phyloP scores from a whole-genome alignment of 1,140 invertebrate genomes.

The Acromyrmex charruanus region DNA sequence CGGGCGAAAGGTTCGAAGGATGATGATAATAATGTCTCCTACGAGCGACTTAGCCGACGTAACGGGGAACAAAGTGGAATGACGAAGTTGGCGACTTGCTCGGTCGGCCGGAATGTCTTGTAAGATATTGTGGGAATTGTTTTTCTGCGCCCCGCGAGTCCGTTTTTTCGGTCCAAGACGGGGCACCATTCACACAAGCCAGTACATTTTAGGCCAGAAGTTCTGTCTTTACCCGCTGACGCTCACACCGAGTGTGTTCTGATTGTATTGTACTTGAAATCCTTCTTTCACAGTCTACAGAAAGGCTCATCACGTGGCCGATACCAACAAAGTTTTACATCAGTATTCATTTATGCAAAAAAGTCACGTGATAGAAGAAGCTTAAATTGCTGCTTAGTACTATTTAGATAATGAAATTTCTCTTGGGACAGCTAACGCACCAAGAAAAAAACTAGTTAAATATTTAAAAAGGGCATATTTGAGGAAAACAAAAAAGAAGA shows the following conservation, averaged over 20 bases:
- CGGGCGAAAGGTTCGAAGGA: conserved; percentile 55
- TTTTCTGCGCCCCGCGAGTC: conserved; percentile 82
- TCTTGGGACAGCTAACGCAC: neutral
- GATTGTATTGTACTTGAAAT: neutral
- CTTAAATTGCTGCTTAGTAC: conserved; percentile 39
- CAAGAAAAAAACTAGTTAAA: conserved; percentile 1
- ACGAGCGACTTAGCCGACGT: conserved; percentile 59
- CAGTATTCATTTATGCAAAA: conserved; percentile 11
- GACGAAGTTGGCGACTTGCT: conserved; percentile 62
- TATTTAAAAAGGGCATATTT: conserved; percentile 48
- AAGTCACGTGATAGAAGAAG: conserved; percentile 53
- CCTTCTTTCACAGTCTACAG: neutral
- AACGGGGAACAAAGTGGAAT: conserved; percentile 58
- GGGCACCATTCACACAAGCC: conserved; percentile 78
- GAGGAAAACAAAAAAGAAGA: neutral
- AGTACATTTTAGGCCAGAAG: conserved; percentile 79
- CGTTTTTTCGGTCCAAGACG: conserved; percentile 67
- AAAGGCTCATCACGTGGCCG: neutral
- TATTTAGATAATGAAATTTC: conserved; percentile 10
- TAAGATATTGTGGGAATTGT: conserved; percentile 84
- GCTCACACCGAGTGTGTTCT: conserved; percentile 8
- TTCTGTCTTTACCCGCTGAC: conserved; percentile 69
- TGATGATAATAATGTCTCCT: conserved; percentile 46
- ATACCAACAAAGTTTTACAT: neutral
- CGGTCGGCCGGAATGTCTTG: conserved; percentile 79